Conservation (phyloP, 2,113 vertebrate species). For the Anhinga anhinga region DNA sequence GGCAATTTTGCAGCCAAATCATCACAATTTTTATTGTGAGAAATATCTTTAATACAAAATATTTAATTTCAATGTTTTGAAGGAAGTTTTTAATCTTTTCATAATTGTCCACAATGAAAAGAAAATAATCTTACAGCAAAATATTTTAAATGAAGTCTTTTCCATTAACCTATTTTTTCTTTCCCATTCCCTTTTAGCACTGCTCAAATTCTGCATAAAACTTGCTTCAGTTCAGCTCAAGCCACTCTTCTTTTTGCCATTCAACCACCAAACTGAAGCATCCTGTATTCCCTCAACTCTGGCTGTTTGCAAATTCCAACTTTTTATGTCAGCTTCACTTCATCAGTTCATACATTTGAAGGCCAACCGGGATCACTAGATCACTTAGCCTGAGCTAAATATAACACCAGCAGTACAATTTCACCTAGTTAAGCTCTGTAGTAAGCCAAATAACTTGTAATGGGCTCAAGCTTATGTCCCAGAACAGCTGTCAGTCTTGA, state of each 20-base stretch:
- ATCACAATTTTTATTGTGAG: neutral
- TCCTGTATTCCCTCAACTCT: neutral
- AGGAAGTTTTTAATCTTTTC: neutral
- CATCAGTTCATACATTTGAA: constrained; percentile 6
- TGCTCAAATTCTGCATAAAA: neutral
- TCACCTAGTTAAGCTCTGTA: neutral
- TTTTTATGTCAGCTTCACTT: constrained; percentile 24
- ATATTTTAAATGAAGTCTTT: neutral
- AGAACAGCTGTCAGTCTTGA: neutral
- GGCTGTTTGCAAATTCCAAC: neutral
- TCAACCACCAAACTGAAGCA: neutral
- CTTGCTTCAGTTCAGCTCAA: neutral
- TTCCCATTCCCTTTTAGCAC: neutral
- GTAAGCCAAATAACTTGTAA: neutral
- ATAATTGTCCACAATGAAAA: neutral
- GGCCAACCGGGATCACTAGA: constrained; percentile 14
- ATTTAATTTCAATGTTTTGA: neutral
- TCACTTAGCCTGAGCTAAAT: constrained; percentile 10
- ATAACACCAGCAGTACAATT: neutral
- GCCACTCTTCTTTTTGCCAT: neutral
- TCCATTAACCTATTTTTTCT: neutral
- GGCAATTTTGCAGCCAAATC: neutral
- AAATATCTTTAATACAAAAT: neutral
- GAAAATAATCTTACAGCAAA: neutral
- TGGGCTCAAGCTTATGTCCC: neutral